Conservation (phyloP, 2,113 vertebrate species). For the Micronisus gabar region DNA sequence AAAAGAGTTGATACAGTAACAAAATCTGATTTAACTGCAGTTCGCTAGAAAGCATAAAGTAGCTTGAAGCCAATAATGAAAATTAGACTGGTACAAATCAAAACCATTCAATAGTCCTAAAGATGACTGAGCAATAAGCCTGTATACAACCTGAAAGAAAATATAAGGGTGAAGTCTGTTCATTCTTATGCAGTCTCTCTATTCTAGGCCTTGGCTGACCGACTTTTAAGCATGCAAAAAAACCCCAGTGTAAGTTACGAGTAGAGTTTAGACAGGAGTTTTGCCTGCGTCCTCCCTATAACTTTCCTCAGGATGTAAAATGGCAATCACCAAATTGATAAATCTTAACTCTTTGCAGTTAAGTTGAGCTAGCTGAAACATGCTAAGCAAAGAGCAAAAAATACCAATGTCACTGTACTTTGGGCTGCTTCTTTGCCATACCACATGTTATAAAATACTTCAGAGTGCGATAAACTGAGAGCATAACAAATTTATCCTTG, state of each 20-base stretch:
- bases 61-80: slow-evolving; percentile 7
- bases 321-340: background rate
- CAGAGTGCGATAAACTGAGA: background rate
- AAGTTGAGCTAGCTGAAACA: background rate
- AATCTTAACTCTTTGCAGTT: background rate
- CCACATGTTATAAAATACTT: background rate
- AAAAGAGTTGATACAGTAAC: background rate
- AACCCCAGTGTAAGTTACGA: fast-evolving
- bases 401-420: background rate
- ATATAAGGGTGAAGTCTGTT: background rate
- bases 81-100: background rate
- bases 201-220: background rate
- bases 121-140: background rate
- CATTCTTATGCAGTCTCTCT: background rate
- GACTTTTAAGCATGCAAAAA: background rate
- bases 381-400: background rate
- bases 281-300: background rate
- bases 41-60: background rate
- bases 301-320: background rate
- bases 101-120: background rate
- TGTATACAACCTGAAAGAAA: background rate
- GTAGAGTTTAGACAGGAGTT: background rate
- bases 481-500: background rate
- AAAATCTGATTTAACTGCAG: slow-evolving; percentile 31
- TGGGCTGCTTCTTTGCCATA: background rate